Percentiles rank a stretch among this genome's conserved stretches.
Conservation (phyloP, 2,113 vertebrate genomes). For the Zosterops pallidus region DNA sequence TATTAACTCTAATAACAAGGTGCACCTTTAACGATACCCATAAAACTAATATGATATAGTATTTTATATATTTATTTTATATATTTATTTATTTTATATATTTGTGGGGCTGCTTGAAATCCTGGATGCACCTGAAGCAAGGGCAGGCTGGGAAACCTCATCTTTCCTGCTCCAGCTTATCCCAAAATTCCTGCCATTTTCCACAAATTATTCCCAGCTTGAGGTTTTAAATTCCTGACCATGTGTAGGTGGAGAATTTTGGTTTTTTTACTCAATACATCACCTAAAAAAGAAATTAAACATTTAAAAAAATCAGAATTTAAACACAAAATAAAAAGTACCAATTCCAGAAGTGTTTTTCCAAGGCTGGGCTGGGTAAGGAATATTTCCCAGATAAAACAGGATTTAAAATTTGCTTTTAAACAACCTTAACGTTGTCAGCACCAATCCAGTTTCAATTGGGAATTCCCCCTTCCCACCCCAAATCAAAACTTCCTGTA, state of each 20-base stretch:
- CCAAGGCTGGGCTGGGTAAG: not conserved
- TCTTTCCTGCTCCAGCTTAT: not conserved
- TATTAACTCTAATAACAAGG: not conserved
- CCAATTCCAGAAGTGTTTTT: not conserved
- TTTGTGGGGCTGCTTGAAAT: not conserved
- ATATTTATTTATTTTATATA: not conserved
- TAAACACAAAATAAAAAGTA: not conserved
- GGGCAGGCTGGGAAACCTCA: not conserved
- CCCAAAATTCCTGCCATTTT: not conserved
- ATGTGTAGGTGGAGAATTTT: not conserved
- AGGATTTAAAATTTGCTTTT: not conserved
- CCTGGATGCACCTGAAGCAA: too few species aligned
- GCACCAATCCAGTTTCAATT: not conserved
- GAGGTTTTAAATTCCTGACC: not conserved
- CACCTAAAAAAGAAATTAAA: not conserved
- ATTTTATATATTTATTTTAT: not conserved
- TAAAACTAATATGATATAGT: not conserved
- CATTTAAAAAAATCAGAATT: not conserved
- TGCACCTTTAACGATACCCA: not conserved
- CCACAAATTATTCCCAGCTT: not conserved
- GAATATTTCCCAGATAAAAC: rapidly evolving
- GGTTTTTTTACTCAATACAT: too few species aligned
- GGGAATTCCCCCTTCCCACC: not conserved
- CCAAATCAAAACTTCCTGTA: not conserved
- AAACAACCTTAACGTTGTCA: rapidly evolving